phyloP scores from a whole-genome alignment of 2,888 invertebrate species.

The Aromia moschata region DNA sequence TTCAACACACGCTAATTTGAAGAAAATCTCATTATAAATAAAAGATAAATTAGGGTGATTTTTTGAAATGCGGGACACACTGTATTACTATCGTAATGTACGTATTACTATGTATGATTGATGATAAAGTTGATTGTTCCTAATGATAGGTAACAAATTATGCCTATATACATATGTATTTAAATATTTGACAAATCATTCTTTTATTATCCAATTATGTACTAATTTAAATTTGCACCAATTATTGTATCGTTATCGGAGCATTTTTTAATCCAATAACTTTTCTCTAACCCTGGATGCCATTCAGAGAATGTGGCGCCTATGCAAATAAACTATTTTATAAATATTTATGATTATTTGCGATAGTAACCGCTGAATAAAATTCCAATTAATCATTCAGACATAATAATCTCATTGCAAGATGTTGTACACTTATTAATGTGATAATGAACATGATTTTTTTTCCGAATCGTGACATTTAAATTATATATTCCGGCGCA shows the following conservation, averaged over 20 bases:
- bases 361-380: constrained; percentile 7
- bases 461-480: constrained; percentile 3
- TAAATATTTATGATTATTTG: constrained; percentile 16
- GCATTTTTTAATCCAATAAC: constrained; percentile 12
- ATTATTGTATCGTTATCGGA: not conserved
- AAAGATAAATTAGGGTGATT: too few species aligned
- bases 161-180: too few species aligned
- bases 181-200: too few species aligned
- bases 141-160: too few species aligned
- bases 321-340: constrained; percentile 23
- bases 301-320: constrained; percentile 25
- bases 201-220: too few species aligned
- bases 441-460: constrained; percentile 8
- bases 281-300: constrained; percentile 17
- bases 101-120: too few species aligned
- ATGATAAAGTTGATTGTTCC: too few species aligned
- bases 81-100: too few species aligned
- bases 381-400: constrained; percentile 9
- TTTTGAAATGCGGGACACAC: too few species aligned
- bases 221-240: too few species aligned
- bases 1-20: too few species aligned
- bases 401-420: constrained; percentile 16
- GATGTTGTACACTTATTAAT: constrained; percentile 15
- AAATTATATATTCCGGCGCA: constrained; percentile 3
- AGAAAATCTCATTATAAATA: too few species aligned